These are phyloP conservation scores for Hydractinia echinata DNA, from an alignment of 30 jellyfish, hydroid and myxozoan genomes.

Conservation along the genomic window DNA sequence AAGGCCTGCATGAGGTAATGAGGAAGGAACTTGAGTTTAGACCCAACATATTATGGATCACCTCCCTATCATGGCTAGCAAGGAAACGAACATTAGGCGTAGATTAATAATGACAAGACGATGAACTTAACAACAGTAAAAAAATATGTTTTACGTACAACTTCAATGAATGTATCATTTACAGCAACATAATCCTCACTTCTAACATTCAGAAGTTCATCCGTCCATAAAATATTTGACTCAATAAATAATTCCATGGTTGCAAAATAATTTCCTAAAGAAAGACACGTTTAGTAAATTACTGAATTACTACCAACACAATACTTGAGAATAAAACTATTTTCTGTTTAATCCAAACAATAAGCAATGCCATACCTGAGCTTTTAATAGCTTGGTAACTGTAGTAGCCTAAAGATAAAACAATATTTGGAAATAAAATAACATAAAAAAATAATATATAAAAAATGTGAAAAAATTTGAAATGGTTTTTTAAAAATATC, in stretches of 20 bases:
- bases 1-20: too few species aligned
- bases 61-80: too few species aligned
- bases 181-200: not conserved
- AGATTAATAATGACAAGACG: too few species aligned
- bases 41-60: too few species aligned
- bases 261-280: not conserved
- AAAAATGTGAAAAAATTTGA: too few species aligned
- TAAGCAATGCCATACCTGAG: not conserved
- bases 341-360: not conserved
- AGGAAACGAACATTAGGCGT: too few species aligned
- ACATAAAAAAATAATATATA: not conserved
- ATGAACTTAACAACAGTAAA: too few species aligned
- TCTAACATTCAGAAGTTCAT: not conserved
- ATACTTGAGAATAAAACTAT: not conserved
- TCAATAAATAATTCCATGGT: not conserved
- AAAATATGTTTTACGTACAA: not conserved
- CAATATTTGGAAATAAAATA: not conserved
- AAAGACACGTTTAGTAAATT: not conserved
- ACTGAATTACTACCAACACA: too few species aligned
- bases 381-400: not conserved
- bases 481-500: too few species aligned
- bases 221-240: not conserved
- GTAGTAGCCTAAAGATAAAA: not conserved
- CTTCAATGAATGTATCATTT: not conserved
- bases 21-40: too few species aligned